Base-by-base conservation (phyloP, 1,140 invertebrate genomes). In the Pogonus chalceus region DNA sequence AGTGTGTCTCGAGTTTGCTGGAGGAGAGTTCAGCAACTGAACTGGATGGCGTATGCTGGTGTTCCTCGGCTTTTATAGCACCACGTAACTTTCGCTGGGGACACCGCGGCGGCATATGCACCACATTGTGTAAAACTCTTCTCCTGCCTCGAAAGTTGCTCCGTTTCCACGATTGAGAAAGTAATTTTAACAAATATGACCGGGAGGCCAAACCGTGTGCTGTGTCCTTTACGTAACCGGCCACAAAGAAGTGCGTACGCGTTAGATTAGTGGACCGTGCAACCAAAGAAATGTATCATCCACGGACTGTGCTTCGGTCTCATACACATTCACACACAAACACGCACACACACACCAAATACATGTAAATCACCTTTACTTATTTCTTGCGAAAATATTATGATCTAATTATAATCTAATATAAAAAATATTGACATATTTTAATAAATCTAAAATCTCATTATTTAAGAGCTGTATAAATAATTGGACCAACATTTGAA, bases 1-100 rank as follows among this genome's bases (percentile, higher is more conserved):
- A 61, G 65, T 74, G 68, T 69, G 66, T 71, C 66, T 68, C 69
- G 69, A 18, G 62, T 66, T 69, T 59, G 54, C 69, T 71, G 71
- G 73, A 74, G 76, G 18, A 43, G 72, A 74, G 78, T 81, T 77
- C 80, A 79, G 79, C 72, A 81, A 69, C 74, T 75, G 79, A 79
- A 83, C 80, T 83, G 80, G 77, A 80, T 82, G 77, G 75, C 78
- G 77, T 77, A 76, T 74, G 73, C 73, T 70, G 68, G 69, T 67
- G 69, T 72, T 73, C 73, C 71, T 65, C 74, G 71, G 75, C 78
- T 80, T 83, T 72, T 78, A 78, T 78, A 78, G 72, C 71, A 61
- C 65, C 59, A 64, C 65, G 62, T 65, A 62, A 74, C 72, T 75
- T 75, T 75, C 75, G 73, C 72, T 52, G 43, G 20, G 23, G 23